These are phyloP conservation scores for Graptemys geographica DNA, from an alignment of 2,797 vertebrate genomes.

Conservation along the genomic window DNA sequence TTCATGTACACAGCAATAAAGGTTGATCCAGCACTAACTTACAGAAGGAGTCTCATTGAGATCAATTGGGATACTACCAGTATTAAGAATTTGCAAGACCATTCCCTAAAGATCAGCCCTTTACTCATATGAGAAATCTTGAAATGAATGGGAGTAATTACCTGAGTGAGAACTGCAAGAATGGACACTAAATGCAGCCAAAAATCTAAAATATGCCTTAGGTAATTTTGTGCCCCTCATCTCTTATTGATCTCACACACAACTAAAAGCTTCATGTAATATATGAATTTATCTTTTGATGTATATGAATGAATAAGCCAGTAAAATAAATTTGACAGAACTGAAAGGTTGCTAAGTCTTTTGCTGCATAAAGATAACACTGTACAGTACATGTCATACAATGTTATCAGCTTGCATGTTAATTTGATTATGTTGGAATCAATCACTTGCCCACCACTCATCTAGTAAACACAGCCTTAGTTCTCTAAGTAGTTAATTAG, in stretches of 20 bases:
- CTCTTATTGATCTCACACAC: background rate
- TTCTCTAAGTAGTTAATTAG: slow-evolving; percentile 69
- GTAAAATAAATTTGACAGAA: background rate
- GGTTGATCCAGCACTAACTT: background rate
- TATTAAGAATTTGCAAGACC: background rate
- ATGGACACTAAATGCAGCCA: background rate
- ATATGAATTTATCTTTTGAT: background rate
- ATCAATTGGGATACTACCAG: background rate
- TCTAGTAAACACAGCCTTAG: slow-evolving; percentile 54
- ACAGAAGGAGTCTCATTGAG: background rate
- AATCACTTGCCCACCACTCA: slow-evolving; percentile 16
- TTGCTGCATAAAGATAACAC: background rate
- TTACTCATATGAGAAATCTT: background rate
- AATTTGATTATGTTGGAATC: slow-evolving; percentile 45
- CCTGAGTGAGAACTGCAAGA: background rate
- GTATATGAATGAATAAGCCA: background rate
- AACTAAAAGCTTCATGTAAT: background rate
- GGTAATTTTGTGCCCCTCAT: background rate
- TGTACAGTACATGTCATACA: fast-evolving
- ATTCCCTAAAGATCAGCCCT: background rate
- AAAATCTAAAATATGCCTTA: background rate
- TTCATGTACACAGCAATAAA: background rate
- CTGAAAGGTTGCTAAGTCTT: background rate
- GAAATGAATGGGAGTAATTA: background rate
- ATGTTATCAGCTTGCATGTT: slow-evolving; percentile 31